These are phyloP conservation scores for Danio rerio DNA, from an alignment of 2,113 vertebrate genomes.

Conservation along the genomic window GRCz12tu NC_133188.1:26464001-26464500, in stretches of 20 bases:
- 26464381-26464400: no score
- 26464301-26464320: no score
- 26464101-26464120: conserved; percentile 11
- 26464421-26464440: no score
- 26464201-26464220: not conserved
- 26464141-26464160: not conserved
- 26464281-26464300: not conserved
- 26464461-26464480: no score
- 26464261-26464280: not conserved
- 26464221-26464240: not conserved
- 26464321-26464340: no score
- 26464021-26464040: conserved; percentile 6
- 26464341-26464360: no score
- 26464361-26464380: no score
- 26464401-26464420: no score
- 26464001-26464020: conserved; percentile 13
- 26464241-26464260: not conserved
- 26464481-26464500: no score
- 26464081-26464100: not conserved
- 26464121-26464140: conserved; percentile 6
- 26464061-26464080: not conserved
- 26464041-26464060: not conserved
- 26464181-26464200: not conserved
- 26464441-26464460: no score
- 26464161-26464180: not conserved